Base-by-base conservation (phyloP, 2,888 invertebrate genomes). In the Coelopa pilipes region DNA sequence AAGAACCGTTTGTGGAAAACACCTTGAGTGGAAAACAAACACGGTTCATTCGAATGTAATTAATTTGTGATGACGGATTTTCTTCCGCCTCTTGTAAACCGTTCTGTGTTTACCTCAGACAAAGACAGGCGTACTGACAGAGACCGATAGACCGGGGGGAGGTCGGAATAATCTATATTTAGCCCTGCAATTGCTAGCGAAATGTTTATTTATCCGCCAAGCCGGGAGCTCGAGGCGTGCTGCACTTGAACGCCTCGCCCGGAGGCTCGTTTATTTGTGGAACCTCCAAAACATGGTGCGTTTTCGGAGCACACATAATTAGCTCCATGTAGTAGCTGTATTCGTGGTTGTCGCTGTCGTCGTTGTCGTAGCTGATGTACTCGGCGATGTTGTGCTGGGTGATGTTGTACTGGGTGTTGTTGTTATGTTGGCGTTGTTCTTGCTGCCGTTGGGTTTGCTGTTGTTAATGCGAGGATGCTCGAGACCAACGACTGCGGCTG, bases 181-280 rank as follows among this genome's bases (percentile, higher is more conserved):
- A 70, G 49, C 12, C n/a, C 11, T 49, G 21, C 17, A 62, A 50
- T 57, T 70, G 70, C 24, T 13, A 53, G 62, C 59, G 62, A 53
- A 62, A 63, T 70, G 70, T 70, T 70, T 70, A 70, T 70, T 50
- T 70, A 66, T 70, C 70, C 53, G 24, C 53, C 13, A 34, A 47
- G 17, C 17, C n/a, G 62, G 70, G 62, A 60, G 19, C 13, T 19
- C 45, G 19, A 70, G 49, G 60, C 60, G 70, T 60, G 60, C 19
- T 63, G 62, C 70, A 70, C 70, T 70, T 70, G 50, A 63, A 53
- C 34, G 53, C 60, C 34, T 46, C 34, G 62, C 13, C 13, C n/a
- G 3, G 66, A 21, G 34, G 34, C 47, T 60, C 21, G 50, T 70
- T 63, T 70, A 46, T 70, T 70, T 70, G 63, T 45, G 19, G 62